A percentile compares a stretch with the other conserved stretches of the same genome.
Evolutionary conservation across 1,140 invertebrate genomes (phyloP).

Genomic region (Zaprionus kolodkinae): DNA sequence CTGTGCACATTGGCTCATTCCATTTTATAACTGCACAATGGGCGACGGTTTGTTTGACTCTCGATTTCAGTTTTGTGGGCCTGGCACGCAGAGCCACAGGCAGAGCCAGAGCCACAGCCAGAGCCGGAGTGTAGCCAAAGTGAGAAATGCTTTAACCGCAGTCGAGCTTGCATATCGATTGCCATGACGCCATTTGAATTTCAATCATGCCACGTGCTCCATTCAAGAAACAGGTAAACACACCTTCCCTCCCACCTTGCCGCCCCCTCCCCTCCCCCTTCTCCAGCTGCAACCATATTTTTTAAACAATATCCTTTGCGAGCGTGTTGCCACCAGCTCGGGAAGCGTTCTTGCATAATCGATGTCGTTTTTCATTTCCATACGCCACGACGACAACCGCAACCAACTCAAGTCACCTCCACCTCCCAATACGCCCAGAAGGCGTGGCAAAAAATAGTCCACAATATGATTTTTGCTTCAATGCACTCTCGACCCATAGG

Average conservation of each 20-base stretch:
- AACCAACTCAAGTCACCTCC: not conserved
- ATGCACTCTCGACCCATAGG: slow-evolving; percentile 28
- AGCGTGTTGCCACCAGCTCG: slow-evolving; percentile 7
- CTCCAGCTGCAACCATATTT: slow-evolving; percentile 27
- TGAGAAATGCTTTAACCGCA: slow-evolving; percentile 35
- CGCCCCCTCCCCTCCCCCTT: not conserved
- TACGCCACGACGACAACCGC: slow-evolving; percentile 14
- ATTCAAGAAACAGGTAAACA: slow-evolving; percentile 29
- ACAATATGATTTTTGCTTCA: slow-evolving; percentile 53
- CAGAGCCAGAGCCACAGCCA: not conserved
- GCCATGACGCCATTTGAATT: slow-evolving; percentile 45
- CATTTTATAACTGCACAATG: slow-evolving; percentile 39
- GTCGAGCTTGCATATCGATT: slow-evolving; percentile 42
- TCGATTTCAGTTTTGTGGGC: slow-evolving; percentile 21
- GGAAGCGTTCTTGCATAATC: slow-evolving; percentile 66
- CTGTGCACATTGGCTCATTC: slow-evolving; percentile 36
- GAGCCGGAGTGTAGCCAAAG: no score
- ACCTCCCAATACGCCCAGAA: slow-evolving; percentile 13
- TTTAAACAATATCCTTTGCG: slow-evolving; percentile 60
- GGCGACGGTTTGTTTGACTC: slow-evolving; percentile 19
- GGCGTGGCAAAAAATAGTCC: slow-evolving; percentile 42
- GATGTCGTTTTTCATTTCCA: slow-evolving; percentile 72
- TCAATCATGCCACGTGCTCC: slow-evolving; percentile 37
- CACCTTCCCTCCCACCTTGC: not conserved
- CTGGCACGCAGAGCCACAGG: not conserved